Evolutionary conservation across 2,113 vertebrate species (phyloP).

Genomic region (Ursus arctos): DNA sequence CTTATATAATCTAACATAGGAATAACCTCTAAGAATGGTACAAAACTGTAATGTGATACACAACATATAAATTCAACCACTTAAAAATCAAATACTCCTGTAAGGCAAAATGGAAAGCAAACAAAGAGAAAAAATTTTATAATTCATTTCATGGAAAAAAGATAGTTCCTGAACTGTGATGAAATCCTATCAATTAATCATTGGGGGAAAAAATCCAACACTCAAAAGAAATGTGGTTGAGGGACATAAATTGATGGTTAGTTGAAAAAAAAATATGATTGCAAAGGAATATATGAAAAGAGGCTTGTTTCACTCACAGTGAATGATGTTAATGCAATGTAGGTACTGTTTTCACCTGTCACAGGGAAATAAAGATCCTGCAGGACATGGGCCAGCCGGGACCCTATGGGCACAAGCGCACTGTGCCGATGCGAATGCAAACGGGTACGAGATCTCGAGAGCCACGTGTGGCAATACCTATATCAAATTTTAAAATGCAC

Average conservation of each 20-base stretch:
- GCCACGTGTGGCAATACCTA: too few species aligned
- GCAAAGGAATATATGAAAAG: neutral
- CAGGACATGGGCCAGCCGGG: neutral
- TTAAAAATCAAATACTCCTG: neutral
- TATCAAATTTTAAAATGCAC: neutral
- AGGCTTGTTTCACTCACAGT: neutral
- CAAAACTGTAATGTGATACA: neutral
- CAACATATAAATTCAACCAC: neutral
- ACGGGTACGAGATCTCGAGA: neutral
- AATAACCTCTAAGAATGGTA: too few species aligned
- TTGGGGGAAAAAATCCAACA: neutral
- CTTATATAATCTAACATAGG: neutral
- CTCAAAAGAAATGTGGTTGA: neutral
- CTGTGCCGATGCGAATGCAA: fast-evolving
- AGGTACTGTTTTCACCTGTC: too few species aligned
- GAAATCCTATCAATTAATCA: neutral
- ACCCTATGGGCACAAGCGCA: fast-evolving
- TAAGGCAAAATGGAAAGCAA: neutral
- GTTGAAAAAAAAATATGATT: neutral
- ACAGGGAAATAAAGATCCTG: neutral
- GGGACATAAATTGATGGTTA: neutral
- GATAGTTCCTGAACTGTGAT: neutral
- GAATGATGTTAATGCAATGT: neutral
- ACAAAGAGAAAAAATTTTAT: neutral
- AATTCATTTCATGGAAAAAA: neutral